phyloP scores from a whole-genome alignment of 2,888 invertebrate species.

The Hyposoter dolosus region DNA sequence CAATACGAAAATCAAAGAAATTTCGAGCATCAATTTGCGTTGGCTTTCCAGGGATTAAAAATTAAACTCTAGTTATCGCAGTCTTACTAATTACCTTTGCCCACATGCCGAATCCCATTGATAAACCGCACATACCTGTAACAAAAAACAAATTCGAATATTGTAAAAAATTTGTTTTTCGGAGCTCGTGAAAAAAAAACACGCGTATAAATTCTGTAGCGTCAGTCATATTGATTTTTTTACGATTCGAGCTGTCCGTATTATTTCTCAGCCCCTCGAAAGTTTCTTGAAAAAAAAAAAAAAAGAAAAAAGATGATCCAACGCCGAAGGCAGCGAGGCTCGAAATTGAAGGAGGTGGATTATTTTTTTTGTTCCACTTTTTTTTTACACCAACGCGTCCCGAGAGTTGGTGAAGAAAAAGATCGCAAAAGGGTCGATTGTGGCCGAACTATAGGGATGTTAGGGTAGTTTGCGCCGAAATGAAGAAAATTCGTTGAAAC shows the following conservation, averaged over 20 bases:
- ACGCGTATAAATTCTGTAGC: background rate
- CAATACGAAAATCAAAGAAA: background rate
- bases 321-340: constrained; percentile 33
- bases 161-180: background rate
- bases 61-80: constrained; percentile 35
- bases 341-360: constrained; percentile 56
- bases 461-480: constrained; percentile 45
- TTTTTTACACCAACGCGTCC: constrained; percentile 9
- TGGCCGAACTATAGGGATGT: constrained; percentile 3
- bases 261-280: constrained; percentile 7
- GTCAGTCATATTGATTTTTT: constrained; percentile 28
- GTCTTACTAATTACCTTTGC: constrained; percentile 58
- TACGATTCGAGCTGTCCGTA: background rate
- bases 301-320: constrained; percentile 22
- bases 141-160: constrained; percentile 23
- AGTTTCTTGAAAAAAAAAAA: constrained; percentile 18
- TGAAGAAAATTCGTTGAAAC: constrained; percentile 62
- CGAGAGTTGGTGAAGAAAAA: constrained; percentile 37
- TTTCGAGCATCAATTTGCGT: background rate
- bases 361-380: constrained; percentile 39
- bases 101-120: constrained; percentile 59
- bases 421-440: constrained; percentile 34
- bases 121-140: constrained; percentile 59
- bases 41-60: background rate
- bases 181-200: constrained; percentile 5